Base-by-base conservation (phyloP, 2,113 vertebrate species). In the Ceyx margarethae region DNA sequence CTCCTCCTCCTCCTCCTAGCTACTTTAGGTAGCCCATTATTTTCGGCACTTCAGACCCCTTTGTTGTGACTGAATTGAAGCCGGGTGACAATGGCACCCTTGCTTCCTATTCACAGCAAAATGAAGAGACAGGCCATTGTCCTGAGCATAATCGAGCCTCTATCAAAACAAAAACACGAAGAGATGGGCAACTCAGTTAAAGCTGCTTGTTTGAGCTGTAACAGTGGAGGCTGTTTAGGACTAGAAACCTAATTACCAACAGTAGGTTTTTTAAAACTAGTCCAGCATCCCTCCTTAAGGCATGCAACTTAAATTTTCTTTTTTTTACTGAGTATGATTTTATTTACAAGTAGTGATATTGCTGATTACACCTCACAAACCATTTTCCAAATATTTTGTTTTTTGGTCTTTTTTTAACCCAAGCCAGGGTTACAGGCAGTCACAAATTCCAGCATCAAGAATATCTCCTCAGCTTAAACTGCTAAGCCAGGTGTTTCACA, bases 41-140 rank as follows among this genome's bases (percentile, higher is more conserved):
- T 94, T 81, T 90, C 88, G 31, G 74, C 83, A 87, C 94, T 94
- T 81, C 93, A 96, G 90, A 80, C 56, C 81, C 76, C 82, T 71
- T 94, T 94, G 90, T 92, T 93, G 71, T 46, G 51, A 93, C 93
- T 95, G 94, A 89, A 96, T 94, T 89, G 78, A 96, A 71, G 61
- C 88, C 28, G 83, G 77, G 67, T 95, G 94, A 94, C 94, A 90
- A 42, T 88, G 82, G 90, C 71, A 90, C 73, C 87, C 64, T 84
- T 42, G 87, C 94, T 98, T 98, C 97, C 97, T 96, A 85, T 95
- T 91, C 90, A 95, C 85, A 86, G 76, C 75, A 17, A 81, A 90
- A 92, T 92, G 89, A 96, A 97, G 96, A 97, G 96, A 85, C 73
- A 22, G 20, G 83, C 87, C 92, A 96, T 97, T 97, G 95, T 97